phyloP scores from a whole-genome alignment of 30 jellyfish, hydroid and myxozoan species.

The Chironex yamaguchii region DNA sequence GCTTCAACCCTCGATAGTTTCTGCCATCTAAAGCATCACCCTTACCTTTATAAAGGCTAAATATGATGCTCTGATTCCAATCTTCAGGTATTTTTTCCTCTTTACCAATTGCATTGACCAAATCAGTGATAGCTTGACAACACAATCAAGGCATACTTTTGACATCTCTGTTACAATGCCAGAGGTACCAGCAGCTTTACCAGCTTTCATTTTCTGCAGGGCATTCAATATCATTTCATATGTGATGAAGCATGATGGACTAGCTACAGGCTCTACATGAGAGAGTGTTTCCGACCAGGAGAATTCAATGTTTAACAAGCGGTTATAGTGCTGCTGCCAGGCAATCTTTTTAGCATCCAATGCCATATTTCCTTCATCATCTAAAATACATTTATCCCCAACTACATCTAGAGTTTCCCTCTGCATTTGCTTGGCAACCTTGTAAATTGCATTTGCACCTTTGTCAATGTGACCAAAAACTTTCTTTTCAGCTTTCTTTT shows the following conservation, averaged over 20 bases:
- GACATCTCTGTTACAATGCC: slow-evolving; percentile 33
- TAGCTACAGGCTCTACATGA: not conserved
- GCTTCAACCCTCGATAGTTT: not conserved
- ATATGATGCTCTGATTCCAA: not conserved
- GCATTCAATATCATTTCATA: not conserved
- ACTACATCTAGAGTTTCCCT: not conserved
- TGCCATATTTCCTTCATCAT: not conserved
- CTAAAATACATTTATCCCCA: not conserved
- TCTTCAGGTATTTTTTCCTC: not conserved
- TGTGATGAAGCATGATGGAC: not conserved
- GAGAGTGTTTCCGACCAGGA: not conserved
- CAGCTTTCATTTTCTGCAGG: not conserved
- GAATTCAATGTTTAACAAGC: slow-evolving; percentile 10
- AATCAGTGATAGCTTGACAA: not conserved
- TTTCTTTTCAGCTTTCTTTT: not conserved
- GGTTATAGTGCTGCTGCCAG: slow-evolving; percentile 17
- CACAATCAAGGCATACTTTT: not conserved
- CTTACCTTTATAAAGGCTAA: not conserved
- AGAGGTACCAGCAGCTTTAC: slow-evolving; percentile 14
- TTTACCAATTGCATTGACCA: not conserved
- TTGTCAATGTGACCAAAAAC: not conserved
- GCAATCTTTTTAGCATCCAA: not conserved
- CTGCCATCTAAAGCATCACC: not conserved
- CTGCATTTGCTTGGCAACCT: too few relatives aligned
- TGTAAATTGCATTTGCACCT: too few relatives aligned